phyloP scores from a whole-genome alignment of 2,113 vertebrate species.

The Uria aalge region DNA sequence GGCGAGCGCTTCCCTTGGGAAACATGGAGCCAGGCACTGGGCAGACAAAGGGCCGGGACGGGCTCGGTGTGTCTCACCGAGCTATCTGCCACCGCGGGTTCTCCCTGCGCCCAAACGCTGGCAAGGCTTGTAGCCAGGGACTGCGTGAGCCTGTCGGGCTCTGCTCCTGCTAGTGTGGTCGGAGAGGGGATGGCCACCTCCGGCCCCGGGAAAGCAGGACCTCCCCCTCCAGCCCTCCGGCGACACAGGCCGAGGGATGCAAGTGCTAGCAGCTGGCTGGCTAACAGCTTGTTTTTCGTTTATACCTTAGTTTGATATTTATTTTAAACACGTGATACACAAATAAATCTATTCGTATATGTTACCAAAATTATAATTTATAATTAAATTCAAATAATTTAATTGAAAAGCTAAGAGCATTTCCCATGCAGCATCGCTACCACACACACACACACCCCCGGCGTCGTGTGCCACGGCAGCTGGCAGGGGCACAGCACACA shows the following conservation, averaged over 20 bases:
- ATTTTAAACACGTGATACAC: neutral
- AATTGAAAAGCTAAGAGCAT: neutral
- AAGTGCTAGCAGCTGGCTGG: neutral
- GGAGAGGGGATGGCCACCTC: neutral
- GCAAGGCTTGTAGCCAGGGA: neutral
- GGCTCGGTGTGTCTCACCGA: accelerated
- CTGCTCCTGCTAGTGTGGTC: neutral
- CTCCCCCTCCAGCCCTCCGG: neutral
- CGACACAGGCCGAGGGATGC: neutral
- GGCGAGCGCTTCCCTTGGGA: neutral
- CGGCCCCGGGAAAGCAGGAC: neutral
- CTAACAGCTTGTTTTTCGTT: neutral
- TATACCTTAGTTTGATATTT: neutral
- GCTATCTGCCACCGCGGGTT: neutral
- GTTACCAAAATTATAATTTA: neutral
- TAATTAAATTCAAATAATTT: neutral
- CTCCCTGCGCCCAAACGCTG: neutral
- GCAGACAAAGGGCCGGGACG: neutral
- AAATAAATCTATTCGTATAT: neutral
- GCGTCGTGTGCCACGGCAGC: neutral
- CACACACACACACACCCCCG: neutral
- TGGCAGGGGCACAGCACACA: neutral
- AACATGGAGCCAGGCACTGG: neutral
- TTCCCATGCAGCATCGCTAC: neutral
- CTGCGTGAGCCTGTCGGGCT: accelerated